Evolutionary conservation across 1,140 invertebrate species (phyloP).

Genomic region (Sesamia nonagrioides): DNA sequence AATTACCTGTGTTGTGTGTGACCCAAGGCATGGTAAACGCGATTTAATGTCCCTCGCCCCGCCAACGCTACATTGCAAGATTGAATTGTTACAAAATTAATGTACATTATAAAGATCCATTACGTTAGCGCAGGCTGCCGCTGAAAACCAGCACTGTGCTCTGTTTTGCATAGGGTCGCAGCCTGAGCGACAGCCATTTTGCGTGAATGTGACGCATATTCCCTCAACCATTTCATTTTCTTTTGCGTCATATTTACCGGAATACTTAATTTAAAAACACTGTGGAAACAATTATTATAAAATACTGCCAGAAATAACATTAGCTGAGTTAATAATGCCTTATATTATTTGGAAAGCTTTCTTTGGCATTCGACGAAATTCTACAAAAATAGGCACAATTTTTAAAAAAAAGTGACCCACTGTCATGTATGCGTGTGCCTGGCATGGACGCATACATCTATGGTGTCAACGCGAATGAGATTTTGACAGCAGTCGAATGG

Average conservation of each 20-base stretch:
- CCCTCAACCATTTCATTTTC: too few relatives aligned
- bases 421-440: constrained; percentile 2
- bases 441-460: too few relatives aligned
- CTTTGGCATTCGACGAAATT: too few relatives aligned
- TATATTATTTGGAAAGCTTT: neutral
- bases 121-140: too few relatives aligned
- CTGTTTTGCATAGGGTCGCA: too few relatives aligned
- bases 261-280: neutral
- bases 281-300: neutral
- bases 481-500: constrained; percentile 15
- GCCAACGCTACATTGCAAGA: constrained; percentile 75
- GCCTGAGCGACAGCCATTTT: too few relatives aligned
- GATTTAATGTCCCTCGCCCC: constrained; percentile 68
- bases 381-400: neutral
- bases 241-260: too few relatives aligned
- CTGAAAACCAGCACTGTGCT: too few relatives aligned
- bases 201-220: too few relatives aligned
- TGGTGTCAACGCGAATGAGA: neutral
- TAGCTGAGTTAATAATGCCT: neutral
- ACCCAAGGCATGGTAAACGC: constrained; percentile 74
- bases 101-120: neutral
- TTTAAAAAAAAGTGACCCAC: neutral
- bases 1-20: constrained; percentile 77
- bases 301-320: neutral
- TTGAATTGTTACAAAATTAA: constrained; percentile 2